Evolutionary conservation across 2,888 invertebrate species (phyloP).

Genomic region (Eupeodes luniger): DNA sequence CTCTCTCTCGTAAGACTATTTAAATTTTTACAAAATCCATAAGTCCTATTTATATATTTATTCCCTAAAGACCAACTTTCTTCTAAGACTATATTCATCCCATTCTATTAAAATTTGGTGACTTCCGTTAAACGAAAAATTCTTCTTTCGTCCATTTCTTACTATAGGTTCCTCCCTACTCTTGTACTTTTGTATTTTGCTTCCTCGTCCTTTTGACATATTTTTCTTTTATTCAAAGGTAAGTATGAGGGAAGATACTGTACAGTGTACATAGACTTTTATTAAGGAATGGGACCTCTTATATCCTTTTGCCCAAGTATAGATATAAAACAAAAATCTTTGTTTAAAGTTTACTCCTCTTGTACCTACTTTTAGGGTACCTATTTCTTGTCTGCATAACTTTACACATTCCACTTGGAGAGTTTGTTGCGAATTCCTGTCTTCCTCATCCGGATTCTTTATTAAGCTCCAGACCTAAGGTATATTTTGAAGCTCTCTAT

Average conservation of each 20-base stretch:
- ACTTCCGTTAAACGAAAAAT: constrained; percentile 44
- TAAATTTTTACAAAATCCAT: constrained; percentile 10
- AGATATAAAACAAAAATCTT: constrained; percentile 14
- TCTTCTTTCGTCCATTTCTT: constrained; percentile 9
- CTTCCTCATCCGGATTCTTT: constrained; percentile 34
- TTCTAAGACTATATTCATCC: background rate
- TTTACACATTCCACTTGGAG: constrained; percentile 48
- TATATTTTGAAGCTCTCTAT: background rate
- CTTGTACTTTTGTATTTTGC: background rate
- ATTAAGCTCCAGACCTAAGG: constrained; percentile 27
- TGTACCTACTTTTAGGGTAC: background rate
- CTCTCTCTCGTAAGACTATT: background rate
- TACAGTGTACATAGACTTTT: constrained; percentile 14
- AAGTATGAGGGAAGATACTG: background rate
- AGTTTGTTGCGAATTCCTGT: constrained; percentile 39
- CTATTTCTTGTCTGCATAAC: constrained; percentile 35
- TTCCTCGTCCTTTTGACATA: constrained; percentile 21
- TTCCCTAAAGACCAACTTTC: background rate
- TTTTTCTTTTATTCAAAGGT: constrained; percentile 8
- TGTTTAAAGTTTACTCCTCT: constrained; percentile 1
- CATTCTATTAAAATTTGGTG: constrained; percentile 26
- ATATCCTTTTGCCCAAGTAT: background rate
- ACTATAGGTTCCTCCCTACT: background rate
- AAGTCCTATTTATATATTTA: constrained; percentile 29
- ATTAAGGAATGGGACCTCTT: background rate